phyloP scores from a whole-genome alignment of 2,888 invertebrate species.

The Hypolimnas misippus region DNA sequence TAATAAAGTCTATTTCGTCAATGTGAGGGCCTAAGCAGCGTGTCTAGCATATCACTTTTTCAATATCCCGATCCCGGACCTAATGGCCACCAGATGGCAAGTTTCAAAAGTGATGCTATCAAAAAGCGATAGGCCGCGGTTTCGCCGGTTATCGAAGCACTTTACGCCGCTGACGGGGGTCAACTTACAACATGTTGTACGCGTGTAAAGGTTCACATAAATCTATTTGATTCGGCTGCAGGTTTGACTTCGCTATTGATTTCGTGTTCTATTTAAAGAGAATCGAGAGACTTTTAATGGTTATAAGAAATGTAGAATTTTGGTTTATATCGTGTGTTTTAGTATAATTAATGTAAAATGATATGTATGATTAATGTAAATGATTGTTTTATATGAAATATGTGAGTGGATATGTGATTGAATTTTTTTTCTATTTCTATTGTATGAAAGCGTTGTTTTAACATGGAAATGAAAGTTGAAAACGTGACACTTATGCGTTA shows the following conservation, averaged over 20 bases:
- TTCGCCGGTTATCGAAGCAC: slow-evolving; percentile 80
- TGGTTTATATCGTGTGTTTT: too few relatives aligned
- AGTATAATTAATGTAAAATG: too few relatives aligned
- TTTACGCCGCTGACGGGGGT: slow-evolving; percentile 73
- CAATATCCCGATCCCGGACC: slow-evolving; percentile 74
- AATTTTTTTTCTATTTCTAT: too few relatives aligned
- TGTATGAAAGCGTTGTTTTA: too few relatives aligned
- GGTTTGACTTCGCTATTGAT: background rate
- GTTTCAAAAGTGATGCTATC: slow-evolving; percentile 83
- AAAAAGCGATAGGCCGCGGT: slow-evolving; percentile 83
- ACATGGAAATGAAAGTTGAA: too few relatives aligned
- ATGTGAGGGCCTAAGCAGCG: slow-evolving; percentile 38
- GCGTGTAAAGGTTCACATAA: slow-evolving; percentile 26
- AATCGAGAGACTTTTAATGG: too few relatives aligned
- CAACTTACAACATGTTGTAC: slow-evolving; percentile 43
- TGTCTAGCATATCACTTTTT: slow-evolving; percentile 73
- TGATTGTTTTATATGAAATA: too few relatives aligned
- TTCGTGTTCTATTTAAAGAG: background rate
- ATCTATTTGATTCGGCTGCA: slow-evolving; percentile 13
- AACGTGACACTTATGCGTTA: too few relatives aligned
- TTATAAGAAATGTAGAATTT: too few relatives aligned
- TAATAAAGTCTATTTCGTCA: background rate
- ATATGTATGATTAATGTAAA: too few relatives aligned
- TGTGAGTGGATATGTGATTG: too few relatives aligned
- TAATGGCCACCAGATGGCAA: slow-evolving; percentile 83